phyloP scores from a whole-genome alignment of 2,797 vertebrate genomes.

The Rhinella marina region DNA sequence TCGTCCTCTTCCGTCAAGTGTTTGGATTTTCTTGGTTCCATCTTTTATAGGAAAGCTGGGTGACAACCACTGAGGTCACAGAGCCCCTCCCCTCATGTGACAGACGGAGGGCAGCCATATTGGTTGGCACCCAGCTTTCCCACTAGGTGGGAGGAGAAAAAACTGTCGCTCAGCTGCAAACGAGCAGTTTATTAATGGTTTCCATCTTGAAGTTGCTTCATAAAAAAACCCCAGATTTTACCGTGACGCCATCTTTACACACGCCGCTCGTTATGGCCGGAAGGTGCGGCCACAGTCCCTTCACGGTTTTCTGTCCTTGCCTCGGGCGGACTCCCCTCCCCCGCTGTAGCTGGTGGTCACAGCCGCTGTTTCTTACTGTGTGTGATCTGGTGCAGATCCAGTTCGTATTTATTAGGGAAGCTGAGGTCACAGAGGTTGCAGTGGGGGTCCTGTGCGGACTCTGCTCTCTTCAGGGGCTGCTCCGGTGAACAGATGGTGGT shows the following conservation, averaged over 20 bases:
- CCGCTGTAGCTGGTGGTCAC: background rate
- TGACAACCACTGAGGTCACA: background rate
- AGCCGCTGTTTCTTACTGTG: slow-evolving; percentile 25
- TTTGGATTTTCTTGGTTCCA: too few relatives aligned
- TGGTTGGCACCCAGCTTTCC: background rate
- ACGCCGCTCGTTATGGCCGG: background rate
- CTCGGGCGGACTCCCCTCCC: background rate
- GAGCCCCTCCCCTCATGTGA: too few relatives aligned
- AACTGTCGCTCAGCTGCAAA: background rate
- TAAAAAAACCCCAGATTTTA: background rate
- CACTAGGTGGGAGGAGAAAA: background rate
- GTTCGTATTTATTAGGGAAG: slow-evolving; percentile 15
- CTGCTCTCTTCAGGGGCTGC: background rate
- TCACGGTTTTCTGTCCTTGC: too few relatives aligned
- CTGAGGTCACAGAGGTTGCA: slow-evolving; percentile 1
- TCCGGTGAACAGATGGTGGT: background rate
- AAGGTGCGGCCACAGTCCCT: too few relatives aligned
- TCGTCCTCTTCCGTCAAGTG: too few relatives aligned
- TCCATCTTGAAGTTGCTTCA: background rate
- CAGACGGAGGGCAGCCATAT: too few relatives aligned
- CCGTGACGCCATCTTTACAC: background rate
- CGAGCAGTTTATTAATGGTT: background rate
- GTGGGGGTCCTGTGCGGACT: background rate
- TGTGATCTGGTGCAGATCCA: background rate
- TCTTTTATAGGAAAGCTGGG: background rate